These are phyloP conservation scores for Mesitornis unicolor DNA, from an alignment of 2,113 vertebrate species.

Conservation along the genomic window DNA sequence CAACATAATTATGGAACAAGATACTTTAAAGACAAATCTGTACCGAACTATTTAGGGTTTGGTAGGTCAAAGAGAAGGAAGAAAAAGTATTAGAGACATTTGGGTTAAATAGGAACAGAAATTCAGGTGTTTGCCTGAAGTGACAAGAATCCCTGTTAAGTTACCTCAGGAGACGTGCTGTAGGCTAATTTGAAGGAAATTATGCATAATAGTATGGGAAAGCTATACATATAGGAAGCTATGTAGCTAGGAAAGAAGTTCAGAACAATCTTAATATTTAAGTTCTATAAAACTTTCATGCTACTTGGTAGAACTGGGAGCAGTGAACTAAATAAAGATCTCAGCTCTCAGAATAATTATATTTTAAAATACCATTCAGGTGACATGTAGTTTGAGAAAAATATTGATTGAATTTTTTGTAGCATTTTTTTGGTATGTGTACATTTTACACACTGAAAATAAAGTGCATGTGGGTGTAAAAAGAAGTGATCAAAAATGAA, in stretches of 20 bases:
- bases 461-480: background rate
- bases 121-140: background rate
- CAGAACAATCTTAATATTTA: background rate
- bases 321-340: background rate
- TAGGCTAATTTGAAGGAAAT: background rate
- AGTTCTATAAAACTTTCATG: background rate
- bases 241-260: background rate
- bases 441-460: background rate
- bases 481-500: background rate
- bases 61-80: background rate
- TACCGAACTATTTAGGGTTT: background rate
- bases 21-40: background rate
- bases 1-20: background rate
- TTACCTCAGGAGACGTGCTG: background rate
- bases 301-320: background rate
- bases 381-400: background rate
- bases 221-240: background rate
- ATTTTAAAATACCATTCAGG: background rate
- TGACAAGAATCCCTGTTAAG: background rate
- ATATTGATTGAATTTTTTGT: background rate
- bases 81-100: background rate
- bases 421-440: background rate
- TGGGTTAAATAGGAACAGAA: background rate
- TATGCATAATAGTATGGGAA: background rate
- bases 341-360: background rate